Evolutionary conservation across 2,888 invertebrate species (phyloP).

Genomic region (Branchellion lobata): DNA sequence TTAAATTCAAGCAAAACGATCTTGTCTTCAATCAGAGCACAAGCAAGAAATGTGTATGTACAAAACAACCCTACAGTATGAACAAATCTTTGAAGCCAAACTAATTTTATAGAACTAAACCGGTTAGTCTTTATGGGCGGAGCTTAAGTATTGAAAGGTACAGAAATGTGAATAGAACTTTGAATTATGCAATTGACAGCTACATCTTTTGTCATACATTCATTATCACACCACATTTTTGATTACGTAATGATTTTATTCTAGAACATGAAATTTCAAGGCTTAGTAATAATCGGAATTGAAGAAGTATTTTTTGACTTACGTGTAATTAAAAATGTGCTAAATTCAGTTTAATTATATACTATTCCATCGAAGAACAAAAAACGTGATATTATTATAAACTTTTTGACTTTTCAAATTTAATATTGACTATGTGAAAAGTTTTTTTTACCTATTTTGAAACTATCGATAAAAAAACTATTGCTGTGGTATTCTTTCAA

Average conservation of each 20-base stretch:
- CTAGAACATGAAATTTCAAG: neutral
- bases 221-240: neutral
- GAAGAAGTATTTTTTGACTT: neutral
- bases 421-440: too few species aligned
- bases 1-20: neutral
- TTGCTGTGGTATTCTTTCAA: too few species aligned
- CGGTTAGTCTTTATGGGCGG: slow-evolving; percentile 12
- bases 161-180: slow-evolving; percentile 14
- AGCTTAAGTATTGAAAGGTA: neutral
- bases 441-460: too few species aligned
- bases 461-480: too few species aligned
- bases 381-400: too few species aligned
- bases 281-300: neutral
- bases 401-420: too few species aligned
- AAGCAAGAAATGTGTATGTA: too few species aligned
- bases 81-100: neutral
- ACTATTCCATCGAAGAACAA: too few species aligned
- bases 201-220: neutral
- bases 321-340: too few species aligned
- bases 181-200: slow-evolving; percentile 2
- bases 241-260: too few species aligned
- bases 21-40: too few species aligned
- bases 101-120: neutral
- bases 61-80: neutral
- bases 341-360: too few species aligned